These are phyloP conservation scores for Aethina tumida DNA, from an alignment of 1,140 invertebrate species.

Conservation along the genomic window DNA sequence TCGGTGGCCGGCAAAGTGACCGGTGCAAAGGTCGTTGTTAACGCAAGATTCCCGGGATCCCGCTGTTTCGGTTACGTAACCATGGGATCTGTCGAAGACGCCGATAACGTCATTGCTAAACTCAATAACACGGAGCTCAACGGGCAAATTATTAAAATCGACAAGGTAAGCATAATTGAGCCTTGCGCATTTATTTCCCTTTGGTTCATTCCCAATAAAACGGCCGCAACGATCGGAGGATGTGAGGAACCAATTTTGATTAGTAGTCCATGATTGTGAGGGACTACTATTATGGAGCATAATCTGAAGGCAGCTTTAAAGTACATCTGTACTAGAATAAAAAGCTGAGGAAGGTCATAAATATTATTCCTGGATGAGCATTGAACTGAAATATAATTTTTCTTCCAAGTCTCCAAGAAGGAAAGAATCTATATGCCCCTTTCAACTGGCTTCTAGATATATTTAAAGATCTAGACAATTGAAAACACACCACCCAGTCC, in stretches of 20 bases:
- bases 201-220: conserved; percentile 6
- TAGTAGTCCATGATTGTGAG: not conserved
- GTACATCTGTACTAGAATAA: too few relatives aligned
- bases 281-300: not conserved
- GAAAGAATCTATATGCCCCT: too few relatives aligned
- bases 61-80: conserved; percentile 92
- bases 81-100: conserved; percentile 81
- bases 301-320: too few relatives aligned
- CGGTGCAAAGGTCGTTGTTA: conserved; percentile 93
- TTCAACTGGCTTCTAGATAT: too few relatives aligned
- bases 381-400: too few relatives aligned
- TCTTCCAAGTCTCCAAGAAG: too few relatives aligned
- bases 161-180: conserved; percentile 53
- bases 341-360: too few relatives aligned
- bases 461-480: too few relatives aligned
- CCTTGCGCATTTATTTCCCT: not conserved
- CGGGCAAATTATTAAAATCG: conserved; percentile 86
- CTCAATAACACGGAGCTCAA: conserved; percentile 84
- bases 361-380: too few relatives aligned
- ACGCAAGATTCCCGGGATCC: conserved; percentile 80
- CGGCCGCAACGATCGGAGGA: conserved; percentile 5
- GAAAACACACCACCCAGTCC: too few relatives aligned
- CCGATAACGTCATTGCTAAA: conserved; percentile 79
- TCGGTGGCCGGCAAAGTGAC: conserved; percentile 90
- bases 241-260: not conserved